A percentile compares a stretch with the other conserved stretches of the same genome.
phyloP scores from a whole-genome alignment of 2,797 vertebrate species.

The Poeciliopsis gracilis region DNA sequence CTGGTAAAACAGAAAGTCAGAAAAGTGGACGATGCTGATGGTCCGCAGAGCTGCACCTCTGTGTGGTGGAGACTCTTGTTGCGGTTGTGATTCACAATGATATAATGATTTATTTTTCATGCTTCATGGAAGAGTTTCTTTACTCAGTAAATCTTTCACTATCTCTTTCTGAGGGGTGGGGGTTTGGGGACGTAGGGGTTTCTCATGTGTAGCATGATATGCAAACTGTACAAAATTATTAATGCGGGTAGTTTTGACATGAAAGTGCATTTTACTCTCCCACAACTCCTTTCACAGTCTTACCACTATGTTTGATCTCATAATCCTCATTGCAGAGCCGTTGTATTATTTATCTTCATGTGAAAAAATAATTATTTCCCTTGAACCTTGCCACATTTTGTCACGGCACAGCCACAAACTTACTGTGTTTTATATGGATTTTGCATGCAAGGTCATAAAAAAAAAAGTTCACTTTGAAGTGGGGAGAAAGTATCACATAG shows the following conservation, averaged over 20 bases:
- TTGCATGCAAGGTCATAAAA: background rate
- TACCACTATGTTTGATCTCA: constrained; percentile 14
- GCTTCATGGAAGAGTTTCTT: constrained; percentile 56
- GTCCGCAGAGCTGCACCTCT: background rate
- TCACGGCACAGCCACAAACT: background rate
- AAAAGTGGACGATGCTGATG: background rate
- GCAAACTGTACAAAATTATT: constrained; percentile 51
- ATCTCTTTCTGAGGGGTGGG: constrained; percentile 17
- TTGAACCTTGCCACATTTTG: background rate
- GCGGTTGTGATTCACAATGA: constrained; percentile 52
- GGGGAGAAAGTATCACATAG: background rate
- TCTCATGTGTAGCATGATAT: constrained; percentile 19
- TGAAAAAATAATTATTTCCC: background rate
- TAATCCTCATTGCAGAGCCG: background rate
- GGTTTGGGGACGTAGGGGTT: background rate
- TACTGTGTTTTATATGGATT: background rate
- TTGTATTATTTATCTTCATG: constrained; percentile 32
- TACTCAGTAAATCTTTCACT: constrained; percentile 32
- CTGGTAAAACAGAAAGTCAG: background rate
- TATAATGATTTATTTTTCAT: constrained; percentile 45
- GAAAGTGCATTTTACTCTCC: constrained; percentile 4
- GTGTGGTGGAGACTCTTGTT: constrained; percentile 32
- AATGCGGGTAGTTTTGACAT: constrained; percentile 41
- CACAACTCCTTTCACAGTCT: background rate
- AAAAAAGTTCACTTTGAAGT: background rate